Base-by-base conservation (phyloP, 1,140 invertebrate genomes). In the Apolygus lucorum region DNA sequence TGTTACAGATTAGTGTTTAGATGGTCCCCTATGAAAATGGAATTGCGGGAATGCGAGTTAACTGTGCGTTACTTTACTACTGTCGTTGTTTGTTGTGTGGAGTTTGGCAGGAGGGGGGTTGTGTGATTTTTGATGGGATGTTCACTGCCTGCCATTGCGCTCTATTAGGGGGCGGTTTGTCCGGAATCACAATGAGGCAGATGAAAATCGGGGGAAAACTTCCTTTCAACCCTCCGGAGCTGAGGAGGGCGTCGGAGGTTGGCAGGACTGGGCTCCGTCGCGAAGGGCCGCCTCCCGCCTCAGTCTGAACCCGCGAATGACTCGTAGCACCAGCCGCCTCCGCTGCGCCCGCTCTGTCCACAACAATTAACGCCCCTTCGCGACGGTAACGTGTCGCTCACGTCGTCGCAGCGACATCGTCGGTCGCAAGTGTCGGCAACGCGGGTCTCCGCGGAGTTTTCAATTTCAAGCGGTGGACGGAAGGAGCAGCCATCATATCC, bases 401-500 rank as follows among this genome's bases (percentile, higher is more conserved):
- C 54, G 54, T 59, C 54, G 11, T 59, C 54, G 54, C 22, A 17
- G 4, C 34, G 34, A 4, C 54, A 4, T 21, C 54, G 54, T 59
- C 54, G 54, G 54, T 59, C 4, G 54, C 34, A 24, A 21, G 8
- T 59, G 54, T 14, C 54, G 54, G 13, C 4, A 22, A 4, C 54
- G 54, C 34, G 11, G 13, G 54, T 24, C 22, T 8, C 54, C 22
- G 8, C 54, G 54, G 54, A 4, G 54, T 13, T 24, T 13, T 21
- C 54, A 8, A 21, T 22, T 59, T 22, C 11, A 4, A 8, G 54
- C 22, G 4, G 54, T 59, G 54, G 54, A 59, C 54, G 4, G 11
- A 17, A 13, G 54, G 54, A 59, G 34, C 34, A 49, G 54, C 54
- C 54, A 59, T 59, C 54, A 59, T 59, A 59, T 59, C 54, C 11